A percentile compares a stretch with the other conserved stretches of the same genome.
Evolutionary conservation across 2,797 vertebrate genomes (phyloP).

Genomic region (Hozukius guyotensis): DNA sequence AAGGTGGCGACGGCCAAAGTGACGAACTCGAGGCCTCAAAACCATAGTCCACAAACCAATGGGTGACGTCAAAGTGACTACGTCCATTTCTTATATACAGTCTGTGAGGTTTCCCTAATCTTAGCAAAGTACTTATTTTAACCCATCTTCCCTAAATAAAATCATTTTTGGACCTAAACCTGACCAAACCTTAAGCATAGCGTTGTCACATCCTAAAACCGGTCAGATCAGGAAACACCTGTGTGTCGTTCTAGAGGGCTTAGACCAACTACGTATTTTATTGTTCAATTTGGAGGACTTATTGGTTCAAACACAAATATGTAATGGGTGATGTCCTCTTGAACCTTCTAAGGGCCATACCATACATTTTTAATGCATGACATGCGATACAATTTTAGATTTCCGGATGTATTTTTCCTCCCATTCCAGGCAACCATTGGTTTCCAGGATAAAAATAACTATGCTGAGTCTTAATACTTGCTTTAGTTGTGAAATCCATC

Average conservation of each 20-base stretch:
- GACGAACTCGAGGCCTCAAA: too few relatives aligned
- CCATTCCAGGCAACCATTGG: not conserved
- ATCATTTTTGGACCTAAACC: not conserved
- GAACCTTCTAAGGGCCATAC: not conserved
- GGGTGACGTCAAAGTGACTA: too few relatives aligned
- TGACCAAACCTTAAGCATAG: not conserved
- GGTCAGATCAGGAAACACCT: not conserved
- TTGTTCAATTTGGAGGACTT: not conserved
- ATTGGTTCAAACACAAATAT: not conserved
- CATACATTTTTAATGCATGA: not conserved
- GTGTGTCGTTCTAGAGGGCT: not conserved
- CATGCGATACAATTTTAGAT: not conserved
- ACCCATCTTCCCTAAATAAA: not conserved
- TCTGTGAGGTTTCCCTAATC: not conserved
- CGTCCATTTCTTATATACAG: too few relatives aligned
- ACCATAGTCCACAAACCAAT: too few relatives aligned
- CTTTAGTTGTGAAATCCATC: not conserved
- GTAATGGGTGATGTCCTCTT: not conserved
- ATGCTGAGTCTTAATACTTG: not conserved
- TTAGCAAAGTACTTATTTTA: not conserved
- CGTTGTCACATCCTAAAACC: not conserved
- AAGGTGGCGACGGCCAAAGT: too few relatives aligned
- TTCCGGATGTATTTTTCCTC: not conserved
- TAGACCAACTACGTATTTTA: not conserved
- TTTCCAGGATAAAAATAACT: not conserved